phyloP scores from a whole-genome alignment of 2,113 vertebrate genomes.

The Oreotrochilus melanogaster region DNA sequence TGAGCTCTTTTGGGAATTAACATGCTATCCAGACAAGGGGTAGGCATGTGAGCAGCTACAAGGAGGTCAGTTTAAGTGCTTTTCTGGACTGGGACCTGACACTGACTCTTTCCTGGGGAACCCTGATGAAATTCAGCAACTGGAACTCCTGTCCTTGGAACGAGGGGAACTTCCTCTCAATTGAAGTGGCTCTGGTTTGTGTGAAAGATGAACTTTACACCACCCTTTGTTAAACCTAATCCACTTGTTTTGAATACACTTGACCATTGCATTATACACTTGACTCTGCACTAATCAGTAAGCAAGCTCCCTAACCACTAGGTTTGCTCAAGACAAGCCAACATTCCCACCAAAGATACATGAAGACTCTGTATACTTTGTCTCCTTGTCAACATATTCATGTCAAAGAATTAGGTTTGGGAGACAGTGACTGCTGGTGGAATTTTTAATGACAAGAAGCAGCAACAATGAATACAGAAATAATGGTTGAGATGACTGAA shows the following conservation, averaged over 20 bases:
- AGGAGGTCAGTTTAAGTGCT: background rate
- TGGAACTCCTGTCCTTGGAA: background rate
- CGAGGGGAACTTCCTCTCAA: background rate
- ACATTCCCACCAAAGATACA: background rate
- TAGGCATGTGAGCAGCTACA: background rate
- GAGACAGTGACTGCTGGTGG: fast-evolving
- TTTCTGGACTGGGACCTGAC: background rate
- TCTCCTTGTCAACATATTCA: background rate
- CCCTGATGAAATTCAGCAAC: background rate
- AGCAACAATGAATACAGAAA: background rate
- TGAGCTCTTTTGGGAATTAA: background rate
- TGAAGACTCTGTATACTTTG: background rate
- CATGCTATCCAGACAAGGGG: background rate
- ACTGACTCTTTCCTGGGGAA: background rate
- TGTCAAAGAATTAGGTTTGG: background rate
- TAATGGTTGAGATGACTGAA: background rate
- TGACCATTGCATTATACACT: background rate
- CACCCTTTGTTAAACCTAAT: background rate
- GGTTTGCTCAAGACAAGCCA: background rate
- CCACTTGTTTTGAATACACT: background rate
- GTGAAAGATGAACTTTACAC: background rate
- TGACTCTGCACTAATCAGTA: background rate
- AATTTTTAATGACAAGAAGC: background rate
- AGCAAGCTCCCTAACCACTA: background rate
- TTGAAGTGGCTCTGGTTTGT: background rate